Evolutionary conservation across 2,888 invertebrate species (phyloP).

Genomic region (Terebella lapidaria): DNA sequence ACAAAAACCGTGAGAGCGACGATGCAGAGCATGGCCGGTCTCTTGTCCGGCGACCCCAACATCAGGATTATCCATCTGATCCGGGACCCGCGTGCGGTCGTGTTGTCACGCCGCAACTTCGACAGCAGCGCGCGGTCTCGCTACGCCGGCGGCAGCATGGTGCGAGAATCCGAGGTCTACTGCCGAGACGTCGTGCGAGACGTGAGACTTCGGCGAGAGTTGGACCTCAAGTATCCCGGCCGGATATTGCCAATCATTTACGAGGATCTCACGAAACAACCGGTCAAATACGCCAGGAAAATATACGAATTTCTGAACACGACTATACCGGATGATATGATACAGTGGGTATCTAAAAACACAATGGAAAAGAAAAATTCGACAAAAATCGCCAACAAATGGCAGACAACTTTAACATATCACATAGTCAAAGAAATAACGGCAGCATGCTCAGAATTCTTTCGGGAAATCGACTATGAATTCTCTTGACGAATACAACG

Average conservation of each 20-base stretch:
- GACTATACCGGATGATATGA: neutral
- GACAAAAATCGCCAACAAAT: neutral
- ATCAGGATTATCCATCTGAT: constrained; percentile 6
- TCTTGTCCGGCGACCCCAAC: constrained; percentile 1
- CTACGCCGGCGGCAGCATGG: neutral
- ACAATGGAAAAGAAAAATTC: neutral
- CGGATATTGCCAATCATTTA: neutral
- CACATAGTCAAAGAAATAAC: neutral
- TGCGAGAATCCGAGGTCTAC: neutral
- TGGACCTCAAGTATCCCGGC: neutral
- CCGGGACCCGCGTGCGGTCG: constrained; percentile 8
- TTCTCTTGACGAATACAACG: too few relatives aligned
- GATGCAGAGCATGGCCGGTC: constrained; percentile 5
- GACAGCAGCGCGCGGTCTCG: constrained; percentile 1
- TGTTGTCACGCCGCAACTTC: constrained; percentile 5
- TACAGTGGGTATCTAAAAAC: neutral
- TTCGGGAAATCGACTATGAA: neutral
- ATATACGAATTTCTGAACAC: constrained; percentile 1
- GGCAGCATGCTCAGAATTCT: neutral
- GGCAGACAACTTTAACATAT: neutral
- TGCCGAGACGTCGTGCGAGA: constrained; percentile 1
- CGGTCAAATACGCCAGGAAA: neutral
- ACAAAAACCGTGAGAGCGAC: constrained; percentile 8
- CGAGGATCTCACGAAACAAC: neutral
- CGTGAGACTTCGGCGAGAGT: neutral